phyloP scores from a whole-genome alignment of 2,113 vertebrate species.

The Lontra canadensis region DNA sequence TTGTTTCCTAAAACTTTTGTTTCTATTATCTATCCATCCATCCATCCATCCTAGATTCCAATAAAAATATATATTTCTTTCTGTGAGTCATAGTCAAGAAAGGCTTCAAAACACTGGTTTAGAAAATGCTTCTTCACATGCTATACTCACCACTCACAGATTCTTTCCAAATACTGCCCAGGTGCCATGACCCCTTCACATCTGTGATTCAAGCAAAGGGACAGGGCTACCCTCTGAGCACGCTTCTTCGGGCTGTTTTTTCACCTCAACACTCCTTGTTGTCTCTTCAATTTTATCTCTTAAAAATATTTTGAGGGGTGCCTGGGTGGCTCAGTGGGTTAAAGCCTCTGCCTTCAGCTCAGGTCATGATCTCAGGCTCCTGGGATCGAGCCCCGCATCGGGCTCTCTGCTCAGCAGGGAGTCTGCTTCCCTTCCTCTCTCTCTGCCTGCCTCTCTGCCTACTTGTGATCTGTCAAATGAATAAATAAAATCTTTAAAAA shows the following conservation, averaged over 20 bases:
- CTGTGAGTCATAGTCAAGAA: neutral
- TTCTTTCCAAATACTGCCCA: neutral
- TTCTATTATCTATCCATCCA: neutral
- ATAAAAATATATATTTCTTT: slow-evolving; percentile 26
- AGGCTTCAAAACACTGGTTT: neutral
- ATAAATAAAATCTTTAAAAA: no score
- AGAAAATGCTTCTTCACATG: neutral
- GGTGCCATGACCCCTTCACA: neutral
- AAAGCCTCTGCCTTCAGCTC: no score
- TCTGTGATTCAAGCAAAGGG: neutral
- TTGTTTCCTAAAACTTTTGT: slow-evolving; percentile 27
- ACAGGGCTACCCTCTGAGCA: neutral
- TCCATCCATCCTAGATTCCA: neutral
- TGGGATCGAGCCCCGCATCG: no score
- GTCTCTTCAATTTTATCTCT: neutral
- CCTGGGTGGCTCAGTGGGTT: no score
- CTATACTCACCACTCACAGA: neutral
- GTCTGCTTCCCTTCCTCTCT: no score
- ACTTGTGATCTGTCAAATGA: no score
- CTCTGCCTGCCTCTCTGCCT: no score
- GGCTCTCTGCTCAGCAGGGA: no score
- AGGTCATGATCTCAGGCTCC: no score
- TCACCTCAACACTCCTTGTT: neutral
- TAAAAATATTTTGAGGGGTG: neutral
- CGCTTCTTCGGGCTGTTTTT: neutral